These are phyloP conservation scores for Helarctos malayanus DNA, from an alignment of 2,797 vertebrate genomes.

Conservation along the genomic window DNA sequence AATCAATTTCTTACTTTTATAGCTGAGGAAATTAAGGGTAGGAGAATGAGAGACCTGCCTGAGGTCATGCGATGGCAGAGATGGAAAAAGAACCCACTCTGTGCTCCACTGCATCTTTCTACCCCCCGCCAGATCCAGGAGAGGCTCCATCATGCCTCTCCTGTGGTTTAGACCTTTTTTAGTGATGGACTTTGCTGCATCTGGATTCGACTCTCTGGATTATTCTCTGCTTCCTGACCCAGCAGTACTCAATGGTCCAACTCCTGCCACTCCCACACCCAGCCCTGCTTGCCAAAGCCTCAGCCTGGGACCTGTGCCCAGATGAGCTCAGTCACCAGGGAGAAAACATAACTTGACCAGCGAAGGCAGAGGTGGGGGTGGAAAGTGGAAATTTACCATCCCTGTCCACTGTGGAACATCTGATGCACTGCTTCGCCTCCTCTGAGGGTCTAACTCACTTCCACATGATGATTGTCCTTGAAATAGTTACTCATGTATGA, in stretches of 20 bases:
- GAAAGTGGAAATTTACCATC: constrained; percentile 51
- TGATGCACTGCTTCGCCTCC: background rate
- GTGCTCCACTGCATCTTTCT: background rate
- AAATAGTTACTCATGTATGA: background rate
- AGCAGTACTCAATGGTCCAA: background rate
- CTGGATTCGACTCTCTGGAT: background rate
- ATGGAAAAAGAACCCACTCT: background rate
- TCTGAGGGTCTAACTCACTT: background rate
- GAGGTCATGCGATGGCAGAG: background rate
- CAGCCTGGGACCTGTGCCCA: constrained; percentile 63
- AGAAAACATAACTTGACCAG: constrained; percentile 43
- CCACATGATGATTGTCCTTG: constrained; percentile 3
- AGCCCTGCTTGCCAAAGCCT: constrained; percentile 35
- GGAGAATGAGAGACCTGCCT: background rate
- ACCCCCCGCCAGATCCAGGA: no score
- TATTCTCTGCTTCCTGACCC: background rate
- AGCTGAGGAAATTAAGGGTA: background rate
- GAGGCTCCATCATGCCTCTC: background rate
- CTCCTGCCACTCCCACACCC: constrained; percentile 14
- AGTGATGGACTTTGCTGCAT: background rate
- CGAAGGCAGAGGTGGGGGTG: background rate
- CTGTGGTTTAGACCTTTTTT: background rate
- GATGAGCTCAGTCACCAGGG: constrained; percentile 62
- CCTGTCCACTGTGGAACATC: background rate
- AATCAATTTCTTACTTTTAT: background rate